Conservation (phyloP, 2,113 vertebrate genomes). For the Columba livia region DNA sequence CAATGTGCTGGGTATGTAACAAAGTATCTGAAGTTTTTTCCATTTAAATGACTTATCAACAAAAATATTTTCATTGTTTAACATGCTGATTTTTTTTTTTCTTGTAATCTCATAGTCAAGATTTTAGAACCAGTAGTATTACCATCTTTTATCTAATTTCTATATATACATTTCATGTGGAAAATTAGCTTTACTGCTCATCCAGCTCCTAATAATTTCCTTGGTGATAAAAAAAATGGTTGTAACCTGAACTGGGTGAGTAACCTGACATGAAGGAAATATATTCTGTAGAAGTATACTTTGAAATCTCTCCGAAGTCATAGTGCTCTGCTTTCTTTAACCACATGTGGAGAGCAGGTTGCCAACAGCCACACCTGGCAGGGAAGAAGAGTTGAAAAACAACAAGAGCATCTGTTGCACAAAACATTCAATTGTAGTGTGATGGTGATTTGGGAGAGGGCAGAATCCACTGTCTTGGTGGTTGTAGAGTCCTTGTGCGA, state of each 20-base stretch:
- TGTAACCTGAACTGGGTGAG: not conserved
- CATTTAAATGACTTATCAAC: not conserved
- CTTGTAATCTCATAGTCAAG: not conserved
- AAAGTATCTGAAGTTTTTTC: not conserved
- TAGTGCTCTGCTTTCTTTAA: not conserved
- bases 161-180: not conserved
- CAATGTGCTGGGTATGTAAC: not conserved
- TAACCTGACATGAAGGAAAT: not conserved
- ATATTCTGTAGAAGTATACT: not conserved
- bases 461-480: not conserved
- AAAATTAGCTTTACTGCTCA: not conserved
- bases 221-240: accelerated
- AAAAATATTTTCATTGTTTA: not conserved
- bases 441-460: not conserved
- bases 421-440: not conserved
- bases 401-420: not conserved
- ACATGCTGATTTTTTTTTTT: not conserved
- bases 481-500: not conserved
- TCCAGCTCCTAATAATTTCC: not conserved
- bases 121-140: not conserved
- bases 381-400: not conserved
- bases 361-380: not conserved
- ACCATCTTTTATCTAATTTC: not conserved
- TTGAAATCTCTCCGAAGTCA: not conserved
- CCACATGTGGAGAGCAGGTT: not conserved